A percentile compares a stretch with the other conserved stretches of the same genome.
phyloP scores from a whole-genome alignment of 2,113 vertebrate species.

The Hemichromis elongatus region DNA sequence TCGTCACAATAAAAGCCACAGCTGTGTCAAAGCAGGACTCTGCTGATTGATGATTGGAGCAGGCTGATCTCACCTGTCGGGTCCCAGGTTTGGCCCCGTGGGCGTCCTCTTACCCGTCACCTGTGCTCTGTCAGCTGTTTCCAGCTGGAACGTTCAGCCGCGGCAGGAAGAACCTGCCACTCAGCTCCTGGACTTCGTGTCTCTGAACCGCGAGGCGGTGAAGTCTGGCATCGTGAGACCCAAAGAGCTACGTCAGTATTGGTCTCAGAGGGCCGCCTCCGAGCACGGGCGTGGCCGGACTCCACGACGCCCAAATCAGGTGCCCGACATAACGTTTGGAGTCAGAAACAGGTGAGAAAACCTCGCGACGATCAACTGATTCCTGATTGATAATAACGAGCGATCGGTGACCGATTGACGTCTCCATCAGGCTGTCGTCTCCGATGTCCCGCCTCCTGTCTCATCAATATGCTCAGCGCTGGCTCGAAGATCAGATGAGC shows the following conservation, averaged over 20 bases:
- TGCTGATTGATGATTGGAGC: background rate
- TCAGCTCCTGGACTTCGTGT: constrained; percentile 67
- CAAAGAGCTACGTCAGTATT: constrained; percentile 75
- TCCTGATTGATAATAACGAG: background rate
- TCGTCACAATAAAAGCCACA: background rate
- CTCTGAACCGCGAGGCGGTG: constrained; percentile 77
- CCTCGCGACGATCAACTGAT: accelerated
- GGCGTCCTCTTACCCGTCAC: background rate
- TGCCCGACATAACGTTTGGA: constrained; percentile 67
- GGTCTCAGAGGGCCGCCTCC: constrained; percentile 54
- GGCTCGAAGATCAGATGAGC: constrained; percentile 79
- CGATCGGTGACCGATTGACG: background rate
- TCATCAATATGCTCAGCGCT: constrained; percentile 78
- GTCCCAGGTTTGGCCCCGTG: background rate
- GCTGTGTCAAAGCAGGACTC: background rate
- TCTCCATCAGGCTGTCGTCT: constrained; percentile 70
- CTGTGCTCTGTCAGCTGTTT: constrained; percentile 68
- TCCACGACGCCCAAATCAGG: background rate
- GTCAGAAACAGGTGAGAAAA: constrained; percentile 64
- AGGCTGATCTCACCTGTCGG: background rate
- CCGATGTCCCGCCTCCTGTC: constrained; percentile 81
- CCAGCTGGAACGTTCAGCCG: constrained; percentile 72
- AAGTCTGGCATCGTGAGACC: constrained; percentile 75
- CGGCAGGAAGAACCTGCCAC: background rate
- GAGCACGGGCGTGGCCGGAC: background rate